phyloP scores from a whole-genome alignment of 2,888 invertebrate genomes.

The Stenichneumon culpator region DNA sequence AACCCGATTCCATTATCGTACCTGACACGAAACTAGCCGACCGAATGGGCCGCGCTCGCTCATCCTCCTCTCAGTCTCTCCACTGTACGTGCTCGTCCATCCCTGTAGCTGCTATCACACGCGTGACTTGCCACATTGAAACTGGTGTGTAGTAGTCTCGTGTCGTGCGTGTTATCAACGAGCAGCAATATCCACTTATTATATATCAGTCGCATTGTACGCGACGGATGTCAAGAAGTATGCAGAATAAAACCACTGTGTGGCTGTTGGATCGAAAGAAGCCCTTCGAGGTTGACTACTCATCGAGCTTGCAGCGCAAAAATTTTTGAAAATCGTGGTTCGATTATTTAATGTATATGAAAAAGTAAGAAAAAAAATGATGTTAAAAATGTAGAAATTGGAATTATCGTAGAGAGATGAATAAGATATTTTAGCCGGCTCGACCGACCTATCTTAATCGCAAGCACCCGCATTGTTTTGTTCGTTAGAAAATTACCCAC shows the following conservation, averaged over 20 bases:
- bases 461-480: no score
- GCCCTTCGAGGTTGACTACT: neutral
- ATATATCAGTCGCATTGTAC: neutral
- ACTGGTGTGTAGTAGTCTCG: neutral
- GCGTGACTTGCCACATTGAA: slow-evolving; percentile 40
- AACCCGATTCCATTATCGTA: slow-evolving; percentile 51
- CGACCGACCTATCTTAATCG: no score
- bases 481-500: no score
- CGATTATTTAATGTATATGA: neutral
- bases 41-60: slow-evolving; percentile 31
- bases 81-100: neutral
- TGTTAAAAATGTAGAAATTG: no score
- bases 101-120: slow-evolving; percentile 46
- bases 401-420: no score
- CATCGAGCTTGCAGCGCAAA: neutral
- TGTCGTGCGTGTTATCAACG: neutral
- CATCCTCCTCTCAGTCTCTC: slow-evolving; percentile 18
- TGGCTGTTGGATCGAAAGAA: neutral
- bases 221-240: neutral
- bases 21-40: slow-evolving; percentile 50
- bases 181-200: neutral
- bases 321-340: neutral
- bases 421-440: no score
- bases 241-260: neutral
- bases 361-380: no score